Percentiles rank a stretch among this genome's conserved stretches.
Conservation (phyloP, 2,888 invertebrate genomes). For the Ditula angustiorana region DNA sequence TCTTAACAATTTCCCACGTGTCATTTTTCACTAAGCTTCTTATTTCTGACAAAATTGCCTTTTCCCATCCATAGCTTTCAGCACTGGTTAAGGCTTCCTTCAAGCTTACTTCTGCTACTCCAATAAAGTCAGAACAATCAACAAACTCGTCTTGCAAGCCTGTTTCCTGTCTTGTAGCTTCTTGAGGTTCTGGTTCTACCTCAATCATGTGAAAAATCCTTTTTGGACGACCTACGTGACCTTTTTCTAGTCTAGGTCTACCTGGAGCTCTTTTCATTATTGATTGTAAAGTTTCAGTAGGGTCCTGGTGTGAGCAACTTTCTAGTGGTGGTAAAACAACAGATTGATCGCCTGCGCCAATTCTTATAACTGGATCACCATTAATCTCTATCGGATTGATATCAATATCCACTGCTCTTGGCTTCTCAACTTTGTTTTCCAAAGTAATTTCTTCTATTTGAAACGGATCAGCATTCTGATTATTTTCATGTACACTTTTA, state of each 20-base stretch:
- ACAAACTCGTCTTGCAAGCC: background rate
- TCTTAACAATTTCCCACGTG: background rate
- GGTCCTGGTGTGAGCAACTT: no score
- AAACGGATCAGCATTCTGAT: no score
- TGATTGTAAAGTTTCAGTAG: no score
- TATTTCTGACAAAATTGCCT: background rate
- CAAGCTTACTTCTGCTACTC: background rate
- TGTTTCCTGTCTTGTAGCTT: no score
- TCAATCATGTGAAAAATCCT: background rate
- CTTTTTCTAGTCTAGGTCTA: background rate
- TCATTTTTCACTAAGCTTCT: background rate
- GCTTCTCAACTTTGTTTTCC: no score
- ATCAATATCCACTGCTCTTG: no score
- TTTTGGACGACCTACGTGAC: background rate
- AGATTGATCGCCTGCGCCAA: no score
- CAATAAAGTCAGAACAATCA: background rate
- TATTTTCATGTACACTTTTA: no score
- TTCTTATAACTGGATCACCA: no score
- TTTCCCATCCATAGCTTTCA: background rate
- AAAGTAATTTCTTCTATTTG: no score
- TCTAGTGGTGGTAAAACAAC: no score
- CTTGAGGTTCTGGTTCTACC: background rate
- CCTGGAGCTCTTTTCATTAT: background rate
- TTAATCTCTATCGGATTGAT: no score
- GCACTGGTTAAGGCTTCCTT: background rate